These are phyloP conservation scores for Microtus ochrogaster DNA, from an alignment of 2,113 vertebrate genomes.

Conservation along the genomic window DNA sequence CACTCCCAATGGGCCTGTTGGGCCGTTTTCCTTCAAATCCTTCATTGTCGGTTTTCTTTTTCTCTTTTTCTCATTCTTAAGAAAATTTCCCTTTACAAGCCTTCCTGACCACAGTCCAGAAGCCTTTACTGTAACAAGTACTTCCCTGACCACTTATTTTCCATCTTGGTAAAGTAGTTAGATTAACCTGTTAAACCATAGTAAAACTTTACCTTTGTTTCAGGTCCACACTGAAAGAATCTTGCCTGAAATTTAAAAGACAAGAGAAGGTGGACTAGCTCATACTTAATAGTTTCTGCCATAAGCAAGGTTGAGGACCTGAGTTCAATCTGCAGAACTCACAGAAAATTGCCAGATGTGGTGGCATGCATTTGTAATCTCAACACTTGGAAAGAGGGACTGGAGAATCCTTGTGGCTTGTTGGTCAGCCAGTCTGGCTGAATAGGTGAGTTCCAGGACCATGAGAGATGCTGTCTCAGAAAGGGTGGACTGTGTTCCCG, in stretches of 20 bases:
- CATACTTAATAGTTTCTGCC: neutral
- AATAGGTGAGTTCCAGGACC: neutral
- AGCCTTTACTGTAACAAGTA: neutral
- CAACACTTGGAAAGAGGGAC: neutral
- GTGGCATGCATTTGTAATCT: neutral
- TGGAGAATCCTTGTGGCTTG: neutral
- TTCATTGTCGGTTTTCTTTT: neutral
- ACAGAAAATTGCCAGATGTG: neutral
- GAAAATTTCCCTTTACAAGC: neutral
- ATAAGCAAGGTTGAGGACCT: neutral
- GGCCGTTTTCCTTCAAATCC: neutral
- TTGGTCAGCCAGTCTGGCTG: neutral
- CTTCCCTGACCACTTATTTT: neutral
- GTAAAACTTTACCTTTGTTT: slow-evolving; percentile 45
- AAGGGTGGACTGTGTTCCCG: neutral
- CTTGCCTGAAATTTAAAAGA: slow-evolving; percentile 20
- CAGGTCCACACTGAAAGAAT: slow-evolving; percentile 44
- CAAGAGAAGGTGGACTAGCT: neutral
- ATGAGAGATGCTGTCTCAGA: neutral
- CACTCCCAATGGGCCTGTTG: neutral
- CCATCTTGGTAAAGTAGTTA: neutral
- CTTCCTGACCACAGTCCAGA: neutral
- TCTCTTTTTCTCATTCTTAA: slow-evolving; percentile 2
- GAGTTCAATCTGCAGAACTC: too few relatives aligned
- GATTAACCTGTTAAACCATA: slow-evolving; percentile 31